Percentiles rank a stretch among this genome's conserved stretches.
Evolutionary conservation across 2,113 vertebrate species (phyloP).

Genomic region (Meles meles): DNA sequence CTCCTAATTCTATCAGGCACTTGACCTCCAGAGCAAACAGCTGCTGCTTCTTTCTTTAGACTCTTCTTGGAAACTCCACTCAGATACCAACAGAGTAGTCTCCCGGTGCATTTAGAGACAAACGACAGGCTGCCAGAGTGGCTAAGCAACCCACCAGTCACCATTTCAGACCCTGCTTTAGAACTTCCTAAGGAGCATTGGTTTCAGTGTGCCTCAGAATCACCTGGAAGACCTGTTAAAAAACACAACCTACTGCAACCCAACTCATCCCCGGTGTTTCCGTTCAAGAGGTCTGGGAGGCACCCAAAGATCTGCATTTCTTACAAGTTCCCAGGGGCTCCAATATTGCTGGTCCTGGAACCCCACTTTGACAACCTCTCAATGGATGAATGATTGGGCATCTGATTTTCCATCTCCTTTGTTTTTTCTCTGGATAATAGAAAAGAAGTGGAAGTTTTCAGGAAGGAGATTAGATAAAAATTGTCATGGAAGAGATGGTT

Average conservation of each 20-base stretch:
- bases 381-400: background rate
- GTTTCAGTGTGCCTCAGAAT: background rate
- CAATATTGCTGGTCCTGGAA: background rate
- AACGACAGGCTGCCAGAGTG: background rate
- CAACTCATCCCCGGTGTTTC: background rate
- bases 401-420: background rate
- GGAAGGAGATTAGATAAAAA: background rate
- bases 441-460: background rate
- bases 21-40: background rate
- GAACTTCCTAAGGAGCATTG: background rate
- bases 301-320: background rate
- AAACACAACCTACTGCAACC: background rate
- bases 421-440: background rate
- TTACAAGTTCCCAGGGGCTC: background rate
- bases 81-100: background rate
- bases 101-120: background rate
- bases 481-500: background rate
- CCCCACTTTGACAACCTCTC: background rate
- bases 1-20: background rate
- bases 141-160: background rate
- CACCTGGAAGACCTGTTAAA: background rate
- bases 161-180: background rate
- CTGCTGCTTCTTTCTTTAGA: slow-evolving; percentile 29
- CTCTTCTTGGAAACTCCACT: background rate
- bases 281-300: background rate